These are phyloP conservation scores for Tadarida brasiliensis DNA, from an alignment of 2,797 vertebrate genomes.

Conservation along the genomic window DNA sequence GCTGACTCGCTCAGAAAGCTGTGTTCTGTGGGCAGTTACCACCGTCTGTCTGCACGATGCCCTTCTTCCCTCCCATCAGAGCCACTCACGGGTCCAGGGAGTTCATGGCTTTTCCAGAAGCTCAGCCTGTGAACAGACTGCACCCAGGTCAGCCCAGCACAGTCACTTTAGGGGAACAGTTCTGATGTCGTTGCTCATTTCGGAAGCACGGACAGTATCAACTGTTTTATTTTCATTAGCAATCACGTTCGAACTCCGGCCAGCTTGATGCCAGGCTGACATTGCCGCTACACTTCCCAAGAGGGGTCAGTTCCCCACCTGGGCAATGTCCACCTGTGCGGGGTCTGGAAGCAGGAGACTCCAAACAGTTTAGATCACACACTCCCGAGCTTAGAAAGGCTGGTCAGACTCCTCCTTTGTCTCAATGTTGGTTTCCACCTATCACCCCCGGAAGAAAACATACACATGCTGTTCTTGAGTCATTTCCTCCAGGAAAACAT, in stretches of 20 bases:
- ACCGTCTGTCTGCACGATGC: background rate
- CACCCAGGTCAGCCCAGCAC: background rate
- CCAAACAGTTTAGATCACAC: conserved; percentile 27
- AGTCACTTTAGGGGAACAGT: conserved; percentile 21
- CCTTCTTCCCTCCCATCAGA: background rate
- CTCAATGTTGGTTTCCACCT: conserved; percentile 21
- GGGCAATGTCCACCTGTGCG: conserved; percentile 15
- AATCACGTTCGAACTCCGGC: conserved; percentile 1
- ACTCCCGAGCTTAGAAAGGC: conserved; percentile 43
- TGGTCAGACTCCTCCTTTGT: conserved; percentile 47
- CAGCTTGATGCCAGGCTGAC: background rate
- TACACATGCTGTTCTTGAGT: background rate
- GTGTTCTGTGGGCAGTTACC: conserved; percentile 9
- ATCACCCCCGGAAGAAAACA: background rate
- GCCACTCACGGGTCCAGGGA: background rate
- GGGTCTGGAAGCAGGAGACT: too few relatives aligned
- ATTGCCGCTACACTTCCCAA: conserved; percentile 17
- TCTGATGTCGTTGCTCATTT: background rate
- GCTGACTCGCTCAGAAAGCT: conserved; percentile 52
- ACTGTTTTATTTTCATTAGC: conserved; percentile 15
- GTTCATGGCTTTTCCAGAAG: conserved; percentile 36
- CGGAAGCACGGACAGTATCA: background rate
- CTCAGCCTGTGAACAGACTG: background rate
- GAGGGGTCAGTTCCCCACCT: background rate
- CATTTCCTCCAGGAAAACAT: conserved; percentile 45